Percentiles rank a stretch among this genome's conserved stretches.
Evolutionary conservation across 2,888 invertebrate species (phyloP).

Genomic region (Exocentrus adspersus): DNA sequence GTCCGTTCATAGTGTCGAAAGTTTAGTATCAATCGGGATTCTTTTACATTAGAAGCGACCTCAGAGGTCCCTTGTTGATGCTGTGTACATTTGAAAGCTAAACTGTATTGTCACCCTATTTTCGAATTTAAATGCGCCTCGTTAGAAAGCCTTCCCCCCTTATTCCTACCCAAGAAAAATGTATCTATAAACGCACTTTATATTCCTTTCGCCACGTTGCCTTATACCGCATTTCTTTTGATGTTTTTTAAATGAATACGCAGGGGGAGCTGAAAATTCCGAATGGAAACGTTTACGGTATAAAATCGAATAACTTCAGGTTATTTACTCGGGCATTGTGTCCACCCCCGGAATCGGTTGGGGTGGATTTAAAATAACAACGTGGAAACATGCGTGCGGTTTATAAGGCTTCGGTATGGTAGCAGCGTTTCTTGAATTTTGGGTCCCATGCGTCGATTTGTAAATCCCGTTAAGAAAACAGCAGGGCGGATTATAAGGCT

Average conservation of each 20-base stretch:
- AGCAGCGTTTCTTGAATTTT: slow-evolving; percentile 8
- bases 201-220: slow-evolving; percentile 39
- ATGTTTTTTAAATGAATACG: slow-evolving; percentile 52
- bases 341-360: slow-evolving; percentile 41
- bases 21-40: too few species aligned
- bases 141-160: too few species aligned
- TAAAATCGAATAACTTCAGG: slow-evolving; percentile 63
- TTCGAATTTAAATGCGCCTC: too few species aligned
- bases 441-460: not conserved
- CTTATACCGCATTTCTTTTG: slow-evolving; percentile 46
- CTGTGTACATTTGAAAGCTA: too few species aligned
- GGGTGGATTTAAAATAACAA: slow-evolving; percentile 59
- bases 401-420: slow-evolving; percentile 13
- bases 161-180: too few species aligned
- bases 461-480: slow-evolving; percentile 7
- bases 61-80: too few species aligned
- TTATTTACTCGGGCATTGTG: slow-evolving; percentile 60
- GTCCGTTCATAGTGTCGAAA: too few species aligned
- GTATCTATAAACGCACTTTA: too few species aligned
- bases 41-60: too few species aligned
- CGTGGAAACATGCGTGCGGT: slow-evolving; percentile 44
- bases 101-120: too few species aligned
- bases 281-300: slow-evolving; percentile 59
- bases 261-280: slow-evolving; percentile 48
- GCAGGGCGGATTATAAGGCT: too few species aligned